These are phyloP conservation scores for Cecropterus lyciades DNA, from an alignment of 1,140 invertebrate species.

Conservation along the genomic window DNA sequence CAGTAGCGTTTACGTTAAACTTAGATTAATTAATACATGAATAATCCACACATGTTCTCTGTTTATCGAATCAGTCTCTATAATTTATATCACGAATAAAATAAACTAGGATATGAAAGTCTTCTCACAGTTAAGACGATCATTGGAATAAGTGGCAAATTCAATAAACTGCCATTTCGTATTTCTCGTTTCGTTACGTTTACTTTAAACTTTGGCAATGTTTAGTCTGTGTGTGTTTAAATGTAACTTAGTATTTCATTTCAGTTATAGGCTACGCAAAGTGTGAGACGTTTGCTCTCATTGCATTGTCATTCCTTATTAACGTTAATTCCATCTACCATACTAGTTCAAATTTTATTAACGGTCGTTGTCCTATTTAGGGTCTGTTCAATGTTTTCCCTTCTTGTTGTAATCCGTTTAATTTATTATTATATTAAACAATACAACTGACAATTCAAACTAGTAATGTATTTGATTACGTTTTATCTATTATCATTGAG, in stretches of 20 bases:
- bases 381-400: too few species aligned
- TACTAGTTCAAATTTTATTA: background rate
- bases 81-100: conserved; percentile 22
- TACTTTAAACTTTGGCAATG: background rate
- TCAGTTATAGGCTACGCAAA: background rate
- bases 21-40: too few species aligned
- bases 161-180: background rate
- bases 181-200: background rate
- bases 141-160: background rate
- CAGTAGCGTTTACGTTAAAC: too few species aligned
- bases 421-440: too few species aligned
- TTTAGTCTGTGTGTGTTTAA: background rate
- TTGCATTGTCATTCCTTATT: conserved; percentile 32
- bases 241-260: background rate
- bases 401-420: too few species aligned
- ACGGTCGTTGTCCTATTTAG: background rate
- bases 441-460: too few species aligned
- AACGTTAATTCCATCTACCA: conserved; percentile 17
- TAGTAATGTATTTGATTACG: too few species aligned
- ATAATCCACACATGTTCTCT: conserved; percentile 7
- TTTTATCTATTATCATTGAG: too few species aligned
- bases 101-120: conserved; percentile 5
- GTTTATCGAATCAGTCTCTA: conserved; percentile 11
- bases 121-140: background rate
- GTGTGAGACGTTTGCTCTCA: background rate